Conservation (phyloP, 1,140 invertebrate species). For the Drosophila rhopaloa region DNA sequence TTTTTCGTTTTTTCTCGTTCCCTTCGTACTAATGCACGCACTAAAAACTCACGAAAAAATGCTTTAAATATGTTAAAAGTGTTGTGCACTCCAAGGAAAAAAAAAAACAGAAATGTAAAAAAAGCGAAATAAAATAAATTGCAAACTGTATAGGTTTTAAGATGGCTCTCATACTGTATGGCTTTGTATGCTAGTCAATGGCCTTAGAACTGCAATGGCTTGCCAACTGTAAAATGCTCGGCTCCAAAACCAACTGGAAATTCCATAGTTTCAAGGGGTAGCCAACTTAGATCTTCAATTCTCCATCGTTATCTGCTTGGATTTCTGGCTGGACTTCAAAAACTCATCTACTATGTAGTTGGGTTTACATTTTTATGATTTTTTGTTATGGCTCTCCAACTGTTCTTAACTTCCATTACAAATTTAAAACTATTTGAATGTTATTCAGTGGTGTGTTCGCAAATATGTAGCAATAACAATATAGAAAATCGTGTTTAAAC, state of each 20-base stretch:
- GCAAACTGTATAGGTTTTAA: conserved; percentile 1
- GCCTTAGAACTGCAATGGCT: too few relatives aligned
- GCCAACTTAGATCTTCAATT: neutral
- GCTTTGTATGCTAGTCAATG: neutral
- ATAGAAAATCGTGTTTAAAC: too few relatives aligned
- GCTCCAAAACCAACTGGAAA: too few relatives aligned
- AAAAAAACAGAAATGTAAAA: conserved; percentile 29
- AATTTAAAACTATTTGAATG: neutral
- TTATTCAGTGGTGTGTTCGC: too few relatives aligned
- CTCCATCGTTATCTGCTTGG: neutral
- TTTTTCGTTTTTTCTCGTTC: conserved; percentile 15
- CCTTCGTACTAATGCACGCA: conserved; percentile 65
- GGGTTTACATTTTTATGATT: too few relatives aligned
- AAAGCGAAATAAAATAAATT: conserved; percentile 30
- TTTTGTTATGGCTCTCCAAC: neutral
- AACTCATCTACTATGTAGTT: too few relatives aligned
- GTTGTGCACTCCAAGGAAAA: conserved; percentile 43
- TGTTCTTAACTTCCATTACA: neutral
- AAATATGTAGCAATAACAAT: too few relatives aligned
- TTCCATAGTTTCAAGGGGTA: neutral
- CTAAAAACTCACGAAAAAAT: conserved; percentile 24
- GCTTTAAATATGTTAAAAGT: conserved; percentile 14
- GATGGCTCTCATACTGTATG: neutral
- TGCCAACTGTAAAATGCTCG: too few relatives aligned
- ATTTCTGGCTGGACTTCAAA: neutral